A percentile compares a stretch with the other conserved stretches of the same genome.
phyloP scores from a whole-genome alignment of 1,140 invertebrate species.

The Cyclina sinensis region DNA sequence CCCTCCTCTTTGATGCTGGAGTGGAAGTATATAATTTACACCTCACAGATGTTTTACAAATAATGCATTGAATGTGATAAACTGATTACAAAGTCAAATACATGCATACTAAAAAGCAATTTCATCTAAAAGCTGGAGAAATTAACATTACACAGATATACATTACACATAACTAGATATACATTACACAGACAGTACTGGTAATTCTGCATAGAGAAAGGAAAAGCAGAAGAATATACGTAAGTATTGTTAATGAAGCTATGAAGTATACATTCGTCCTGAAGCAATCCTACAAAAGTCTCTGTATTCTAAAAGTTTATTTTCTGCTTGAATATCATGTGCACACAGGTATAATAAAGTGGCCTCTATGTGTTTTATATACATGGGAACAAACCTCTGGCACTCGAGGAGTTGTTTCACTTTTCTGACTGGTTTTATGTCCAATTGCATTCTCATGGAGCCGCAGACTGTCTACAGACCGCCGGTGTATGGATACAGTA shows the following conservation, averaged over 20 bases:
- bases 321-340: conserved; percentile 13
- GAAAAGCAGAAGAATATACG: too few species aligned
- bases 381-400: conserved; percentile 57
- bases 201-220: too few species aligned
- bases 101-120: too few species aligned
- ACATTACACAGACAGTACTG: too few species aligned
- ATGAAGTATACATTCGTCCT: background rate
- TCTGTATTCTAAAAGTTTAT: conserved; percentile 23
- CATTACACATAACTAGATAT: too few species aligned
- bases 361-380: background rate
- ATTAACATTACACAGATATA: too few species aligned
- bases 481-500: conserved; percentile 30
- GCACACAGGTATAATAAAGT: conserved; percentile 4
- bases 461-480: conserved; percentile 64
- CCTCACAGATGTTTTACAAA: too few species aligned
- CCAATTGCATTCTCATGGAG: conserved; percentile 44
- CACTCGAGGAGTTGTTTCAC: background rate
- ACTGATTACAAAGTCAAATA: too few species aligned
- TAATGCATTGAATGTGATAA: too few species aligned
- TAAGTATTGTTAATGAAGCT: background rate
- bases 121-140: too few species aligned
- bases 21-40: too few species aligned
- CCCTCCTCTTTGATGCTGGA: too few species aligned
- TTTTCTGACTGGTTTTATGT: conserved; percentile 41
- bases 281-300: conserved; percentile 22